phyloP scores from a whole-genome alignment of 2,888 invertebrate genomes.

The Stenodema calcarata region DNA sequence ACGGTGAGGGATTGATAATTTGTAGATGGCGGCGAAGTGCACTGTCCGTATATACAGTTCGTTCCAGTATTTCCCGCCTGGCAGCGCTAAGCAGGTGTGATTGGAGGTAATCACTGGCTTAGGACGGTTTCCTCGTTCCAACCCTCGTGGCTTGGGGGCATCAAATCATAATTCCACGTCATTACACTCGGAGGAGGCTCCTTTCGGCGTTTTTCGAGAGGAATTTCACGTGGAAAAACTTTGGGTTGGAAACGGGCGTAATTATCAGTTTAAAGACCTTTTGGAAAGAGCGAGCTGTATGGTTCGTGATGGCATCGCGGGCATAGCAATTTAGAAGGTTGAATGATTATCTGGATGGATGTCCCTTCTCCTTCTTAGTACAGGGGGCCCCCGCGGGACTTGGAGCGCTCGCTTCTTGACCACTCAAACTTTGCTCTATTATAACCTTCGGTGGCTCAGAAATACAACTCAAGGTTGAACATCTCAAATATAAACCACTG shows the following conservation, averaged over 20 bases:
- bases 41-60: background rate
- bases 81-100: conserved; percentile 45
- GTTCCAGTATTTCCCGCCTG: background rate
- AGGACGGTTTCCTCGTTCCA: background rate
- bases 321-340: conserved; percentile 34
- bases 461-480: background rate
- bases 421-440: background rate
- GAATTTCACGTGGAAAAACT: conserved; percentile 44
- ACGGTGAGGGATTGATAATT: conserved; percentile 9
- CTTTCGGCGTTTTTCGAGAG: conserved; percentile 18
- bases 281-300: conserved; percentile 26
- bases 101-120: conserved; percentile 39
- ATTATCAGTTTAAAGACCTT: conserved; percentile 42
- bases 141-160: conserved; percentile 27
- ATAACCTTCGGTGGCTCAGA: background rate
- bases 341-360: conserved; percentile 31
- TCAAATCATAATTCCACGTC: conserved; percentile 47
- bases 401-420: background rate
- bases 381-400: background rate
- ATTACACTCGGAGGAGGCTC: conserved; percentile 16
- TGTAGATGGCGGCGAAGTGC: background rate
- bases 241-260: conserved; percentile 37
- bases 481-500: too few relatives aligned
- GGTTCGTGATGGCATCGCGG: conserved; percentile 45
- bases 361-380: background rate